Evolutionary conservation across 2,888 invertebrate genomes (phyloP).

Genomic region (Eupeodes latifasciatus): DNA sequence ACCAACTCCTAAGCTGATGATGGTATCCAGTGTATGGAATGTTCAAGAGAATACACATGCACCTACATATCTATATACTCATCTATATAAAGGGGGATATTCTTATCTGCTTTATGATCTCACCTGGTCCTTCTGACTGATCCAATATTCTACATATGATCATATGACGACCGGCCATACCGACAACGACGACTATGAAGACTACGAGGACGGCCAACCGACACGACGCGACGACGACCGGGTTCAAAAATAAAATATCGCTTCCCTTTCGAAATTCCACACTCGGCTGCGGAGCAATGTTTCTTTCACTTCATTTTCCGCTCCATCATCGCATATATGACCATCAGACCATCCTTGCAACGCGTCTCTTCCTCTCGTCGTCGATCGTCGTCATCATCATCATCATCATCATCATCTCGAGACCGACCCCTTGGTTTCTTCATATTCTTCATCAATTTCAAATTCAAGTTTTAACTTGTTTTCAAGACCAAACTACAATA

Average conservation of each 20-base stretch:
- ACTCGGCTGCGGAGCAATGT: slow-evolving; percentile 46
- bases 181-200: background rate
- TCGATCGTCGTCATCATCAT: slow-evolving; percentile 6
- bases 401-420: slow-evolving; percentile 26
- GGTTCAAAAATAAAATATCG: slow-evolving; percentile 73
- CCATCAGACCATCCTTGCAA: slow-evolving; percentile 12
- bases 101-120: slow-evolving; percentile 76
- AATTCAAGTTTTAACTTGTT: slow-evolving; percentile 69
- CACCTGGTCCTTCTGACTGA: slow-evolving; percentile 75
- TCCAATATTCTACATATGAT: slow-evolving; percentile 76
- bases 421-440: background rate
- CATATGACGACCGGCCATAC: slow-evolving; percentile 63
- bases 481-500: slow-evolving; percentile 42
- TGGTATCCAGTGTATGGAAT: slow-evolving; percentile 63
- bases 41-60: slow-evolving; percentile 22
- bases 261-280: slow-evolving; percentile 67
- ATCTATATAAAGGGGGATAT: slow-evolving; percentile 48
- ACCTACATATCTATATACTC: background rate
- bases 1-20: slow-evolving; percentile 6
- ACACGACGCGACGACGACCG: background rate
- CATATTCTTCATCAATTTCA: slow-evolving; percentile 32
- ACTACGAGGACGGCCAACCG: background rate
- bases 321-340: slow-evolving; percentile 44
- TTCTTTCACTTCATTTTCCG: slow-evolving; percentile 59
- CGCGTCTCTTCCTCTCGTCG: background rate